A percentile compares a stretch with the other conserved stretches of the same genome.
phyloP scores from a whole-genome alignment of 2,888 invertebrate species.

The Watsonalla cultraria region DNA sequence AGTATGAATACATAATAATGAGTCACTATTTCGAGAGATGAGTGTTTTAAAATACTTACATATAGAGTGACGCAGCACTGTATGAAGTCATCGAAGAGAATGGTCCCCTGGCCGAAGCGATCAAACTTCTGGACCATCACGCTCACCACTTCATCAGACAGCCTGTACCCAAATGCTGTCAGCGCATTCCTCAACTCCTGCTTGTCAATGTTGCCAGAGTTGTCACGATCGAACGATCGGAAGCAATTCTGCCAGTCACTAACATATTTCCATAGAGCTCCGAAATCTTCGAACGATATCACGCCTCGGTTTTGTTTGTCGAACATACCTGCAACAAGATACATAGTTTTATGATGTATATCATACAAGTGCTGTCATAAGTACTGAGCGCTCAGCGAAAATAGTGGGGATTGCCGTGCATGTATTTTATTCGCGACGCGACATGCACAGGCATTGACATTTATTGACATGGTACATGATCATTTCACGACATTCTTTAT shows the following conservation, averaged over 20 bases:
- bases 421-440: no score
- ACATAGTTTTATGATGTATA: no score
- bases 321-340: slow-evolving; percentile 87
- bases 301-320: slow-evolving; percentile 93
- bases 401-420: no score
- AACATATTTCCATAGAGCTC: slow-evolving; percentile 97
- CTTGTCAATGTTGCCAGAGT: slow-evolving; percentile 94
- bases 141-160: slow-evolving; percentile 89
- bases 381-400: no score
- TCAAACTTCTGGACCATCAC: slow-evolving; percentile 95
- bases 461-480: no score
- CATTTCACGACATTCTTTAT: no score
- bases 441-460: no score
- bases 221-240: slow-evolving; percentile 94
- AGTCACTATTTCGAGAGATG: no score
- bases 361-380: no score
- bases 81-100: slow-evolving; percentile 98
- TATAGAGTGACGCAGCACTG: slow-evolving; percentile 96
- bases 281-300: slow-evolving; percentile 97
- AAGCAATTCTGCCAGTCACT: slow-evolving; percentile 99
- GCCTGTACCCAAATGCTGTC: slow-evolving; percentile 91
- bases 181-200: slow-evolving; percentile 94
- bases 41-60: slow-evolving; percentile 80
- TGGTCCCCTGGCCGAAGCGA: slow-evolving; percentile 91
- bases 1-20: no score